A percentile compares a stretch with the other conserved stretches of the same genome.
phyloP scores from a whole-genome alignment of 2,888 invertebrate genomes.

The Pseudococcus viburni region DNA sequence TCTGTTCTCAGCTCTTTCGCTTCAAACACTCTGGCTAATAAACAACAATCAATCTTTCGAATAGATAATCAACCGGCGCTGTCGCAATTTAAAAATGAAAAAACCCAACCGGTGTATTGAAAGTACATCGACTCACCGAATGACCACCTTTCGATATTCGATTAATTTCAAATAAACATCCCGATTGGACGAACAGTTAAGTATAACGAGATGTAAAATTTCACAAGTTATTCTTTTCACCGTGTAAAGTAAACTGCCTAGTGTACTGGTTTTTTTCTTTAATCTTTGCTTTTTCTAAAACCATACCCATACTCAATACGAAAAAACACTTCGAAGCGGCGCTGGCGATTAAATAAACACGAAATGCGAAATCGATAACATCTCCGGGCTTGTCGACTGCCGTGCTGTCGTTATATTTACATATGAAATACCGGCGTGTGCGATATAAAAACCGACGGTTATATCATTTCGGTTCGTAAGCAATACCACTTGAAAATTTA shows the following conservation, averaged over 20 bases:
- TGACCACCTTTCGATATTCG: conserved; percentile 23
- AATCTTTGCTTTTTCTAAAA: not conserved
- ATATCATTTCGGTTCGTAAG: not conserved
- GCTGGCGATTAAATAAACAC: conserved; percentile 22
- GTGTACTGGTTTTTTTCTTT: not conserved
- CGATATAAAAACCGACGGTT: not conserved
- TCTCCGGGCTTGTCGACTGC: not conserved
- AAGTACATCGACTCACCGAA: not conserved
- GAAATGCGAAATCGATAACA: conserved; percentile 35
- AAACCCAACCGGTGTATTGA: not conserved
- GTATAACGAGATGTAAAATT: conserved; percentile 13
- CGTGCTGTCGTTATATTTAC: conserved; percentile 35
- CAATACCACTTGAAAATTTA: not conserved
- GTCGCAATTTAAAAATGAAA: not conserved
- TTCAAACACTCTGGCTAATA: not conserved
- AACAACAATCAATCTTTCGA: not conserved
- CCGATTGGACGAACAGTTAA: not conserved
- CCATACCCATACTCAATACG: conserved; percentile 10
- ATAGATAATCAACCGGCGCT: not conserved
- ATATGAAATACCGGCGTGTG: not conserved
- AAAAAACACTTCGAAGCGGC: not conserved
- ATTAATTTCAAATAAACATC: conserved; percentile 33
- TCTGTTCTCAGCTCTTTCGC: not conserved
- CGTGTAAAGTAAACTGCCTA: not conserved
- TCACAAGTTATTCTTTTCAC: conserved; percentile 24